Conservation (phyloP, 2,888 invertebrate species). For the Molanna angustata region DNA sequence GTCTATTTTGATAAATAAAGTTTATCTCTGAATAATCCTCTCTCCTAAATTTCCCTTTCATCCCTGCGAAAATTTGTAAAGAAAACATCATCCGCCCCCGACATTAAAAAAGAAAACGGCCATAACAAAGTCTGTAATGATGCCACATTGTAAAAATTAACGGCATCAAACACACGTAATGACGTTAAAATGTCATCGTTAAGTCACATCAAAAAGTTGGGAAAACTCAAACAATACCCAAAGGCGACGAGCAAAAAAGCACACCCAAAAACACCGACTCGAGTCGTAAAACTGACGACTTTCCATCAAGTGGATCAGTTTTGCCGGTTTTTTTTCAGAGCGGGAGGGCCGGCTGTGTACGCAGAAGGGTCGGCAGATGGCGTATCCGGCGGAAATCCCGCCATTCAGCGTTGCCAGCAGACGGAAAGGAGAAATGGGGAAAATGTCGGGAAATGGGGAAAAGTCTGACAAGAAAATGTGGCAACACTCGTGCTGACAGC, state of each 20-base stretch:
- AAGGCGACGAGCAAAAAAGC: not conserved
- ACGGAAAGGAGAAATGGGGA: slow-evolving; percentile 15
- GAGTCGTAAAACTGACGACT: too few species aligned
- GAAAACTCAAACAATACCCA: too few species aligned
- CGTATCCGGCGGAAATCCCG: slow-evolving; percentile 28
- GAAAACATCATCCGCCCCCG: not conserved
- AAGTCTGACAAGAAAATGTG: slow-evolving; percentile 30
- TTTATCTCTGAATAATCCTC: too few species aligned
- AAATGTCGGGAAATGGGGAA: not conserved
- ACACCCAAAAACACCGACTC: too few species aligned
- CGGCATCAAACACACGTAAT: slow-evolving; percentile 1
- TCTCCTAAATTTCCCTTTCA: too few species aligned
- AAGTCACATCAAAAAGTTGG: not conserved
- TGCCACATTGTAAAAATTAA: slow-evolving; percentile 16
- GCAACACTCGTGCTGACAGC: slow-evolving; percentile 30
- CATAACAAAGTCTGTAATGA: slow-evolving; percentile 7
- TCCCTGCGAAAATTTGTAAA: slow-evolving; percentile 2
- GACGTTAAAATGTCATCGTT: slow-evolving; percentile 14
- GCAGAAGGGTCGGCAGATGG: slow-evolving; percentile 28
- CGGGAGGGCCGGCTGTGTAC: not conserved
- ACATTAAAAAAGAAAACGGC: not conserved
- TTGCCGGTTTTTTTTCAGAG: too few species aligned
- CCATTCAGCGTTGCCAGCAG: slow-evolving; percentile 26
- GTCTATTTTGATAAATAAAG: too few species aligned
- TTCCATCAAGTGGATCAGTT: too few species aligned